phyloP scores from a whole-genome alignment of 2,888 invertebrate species.

The Theretra japonica region DNA sequence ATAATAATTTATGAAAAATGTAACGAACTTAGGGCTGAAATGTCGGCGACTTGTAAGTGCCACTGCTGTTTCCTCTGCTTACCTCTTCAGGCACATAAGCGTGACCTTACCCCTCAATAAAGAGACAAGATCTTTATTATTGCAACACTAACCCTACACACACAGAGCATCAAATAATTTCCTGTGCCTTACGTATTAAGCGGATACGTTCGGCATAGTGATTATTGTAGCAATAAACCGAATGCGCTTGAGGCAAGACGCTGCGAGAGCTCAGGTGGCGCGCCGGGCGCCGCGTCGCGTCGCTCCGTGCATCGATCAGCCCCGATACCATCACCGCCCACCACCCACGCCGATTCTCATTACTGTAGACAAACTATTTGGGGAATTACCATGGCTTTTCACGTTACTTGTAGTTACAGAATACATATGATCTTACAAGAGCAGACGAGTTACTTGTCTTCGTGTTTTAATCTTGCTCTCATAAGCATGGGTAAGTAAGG shows the following conservation, averaged over 20 bases:
- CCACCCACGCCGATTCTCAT: slow-evolving; percentile 39
- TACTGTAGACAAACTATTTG: slow-evolving; percentile 22
- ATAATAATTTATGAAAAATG: too few species aligned
- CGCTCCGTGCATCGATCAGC: slow-evolving; percentile 55
- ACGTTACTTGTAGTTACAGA: neutral
- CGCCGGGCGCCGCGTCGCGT: slow-evolving; percentile 37
- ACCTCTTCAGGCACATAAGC: too few species aligned
- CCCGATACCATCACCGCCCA: slow-evolving; percentile 57
- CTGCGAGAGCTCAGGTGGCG: slow-evolving; percentile 37
- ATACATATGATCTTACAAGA: neutral
- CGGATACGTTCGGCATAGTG: slow-evolving; percentile 31
- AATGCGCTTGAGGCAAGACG: slow-evolving; percentile 54
- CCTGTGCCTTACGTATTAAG: slow-evolving; percentile 10
- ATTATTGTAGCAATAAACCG: slow-evolving; percentile 54
- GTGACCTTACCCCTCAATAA: too few species aligned
- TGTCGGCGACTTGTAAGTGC: too few species aligned
- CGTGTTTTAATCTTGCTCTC: too few species aligned
- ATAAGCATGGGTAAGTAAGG: too few species aligned
- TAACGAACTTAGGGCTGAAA: too few species aligned
- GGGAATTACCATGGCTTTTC: slow-evolving; percentile 4
- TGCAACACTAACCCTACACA: neutral
- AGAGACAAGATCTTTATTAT: too few species aligned
- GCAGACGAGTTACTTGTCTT: too few species aligned
- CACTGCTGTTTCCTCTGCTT: too few species aligned
- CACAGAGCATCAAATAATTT: slow-evolving; percentile 13